Conservation (phyloP, 2,888 invertebrate species). For the Drosophila stalkeri region DNA sequence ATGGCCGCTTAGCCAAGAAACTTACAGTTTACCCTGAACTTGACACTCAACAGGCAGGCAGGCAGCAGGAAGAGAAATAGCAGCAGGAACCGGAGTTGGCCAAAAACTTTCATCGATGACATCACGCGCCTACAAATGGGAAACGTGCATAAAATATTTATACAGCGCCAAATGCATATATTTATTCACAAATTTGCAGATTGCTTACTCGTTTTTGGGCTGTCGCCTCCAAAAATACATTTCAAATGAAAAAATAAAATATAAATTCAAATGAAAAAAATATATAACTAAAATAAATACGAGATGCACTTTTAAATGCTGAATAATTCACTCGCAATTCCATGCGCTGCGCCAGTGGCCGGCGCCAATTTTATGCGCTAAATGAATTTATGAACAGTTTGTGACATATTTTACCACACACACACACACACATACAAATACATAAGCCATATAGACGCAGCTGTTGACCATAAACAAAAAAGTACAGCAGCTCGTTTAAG, state of each 20-base stretch:
- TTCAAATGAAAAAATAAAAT: neutral
- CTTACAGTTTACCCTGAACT: constrained; percentile 56
- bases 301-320: constrained; percentile 66
- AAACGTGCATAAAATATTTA: constrained; percentile 63
- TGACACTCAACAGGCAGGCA: constrained; percentile 48
- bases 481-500: constrained; percentile 16
- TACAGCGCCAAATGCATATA: constrained; percentile 18
- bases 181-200: constrained; percentile 28
- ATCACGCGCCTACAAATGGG: constrained; percentile 65
- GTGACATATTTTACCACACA: constrained; percentile 59
- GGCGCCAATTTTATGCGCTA: constrained; percentile 58
- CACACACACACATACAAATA: neutral
- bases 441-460: constrained; percentile 19
- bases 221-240: constrained; percentile 28
- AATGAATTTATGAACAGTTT: constrained; percentile 72
- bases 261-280: neutral
- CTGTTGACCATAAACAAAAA: constrained; percentile 26
- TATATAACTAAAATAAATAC: constrained; percentile 42
- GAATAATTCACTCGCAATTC: constrained; percentile 64
- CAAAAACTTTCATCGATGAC: constrained; percentile 55
- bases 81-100: neutral
- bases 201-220: constrained; percentile 52
- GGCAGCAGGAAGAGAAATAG: neutral
- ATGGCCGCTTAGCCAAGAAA: constrained; percentile 55
- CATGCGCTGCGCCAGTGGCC: constrained; percentile 28